Conservation (phyloP, 1,140 invertebrate genomes). For the Druon quercuslanigerum region DNA sequence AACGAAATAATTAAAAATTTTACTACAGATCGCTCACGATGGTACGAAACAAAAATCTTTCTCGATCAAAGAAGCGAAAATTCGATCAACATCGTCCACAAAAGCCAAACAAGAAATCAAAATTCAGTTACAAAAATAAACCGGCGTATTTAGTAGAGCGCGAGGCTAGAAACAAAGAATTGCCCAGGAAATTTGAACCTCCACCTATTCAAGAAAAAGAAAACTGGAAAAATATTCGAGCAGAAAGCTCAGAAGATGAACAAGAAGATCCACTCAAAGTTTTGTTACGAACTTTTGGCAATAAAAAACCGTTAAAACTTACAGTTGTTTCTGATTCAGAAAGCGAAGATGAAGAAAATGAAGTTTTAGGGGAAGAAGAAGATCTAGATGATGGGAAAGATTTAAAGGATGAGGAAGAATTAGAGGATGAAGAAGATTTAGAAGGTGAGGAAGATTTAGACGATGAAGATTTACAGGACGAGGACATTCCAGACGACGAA, state of each 20-base stretch:
- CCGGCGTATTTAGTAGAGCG: slow-evolving; percentile 66
- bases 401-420: slow-evolving; percentile 64
- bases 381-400: slow-evolving; percentile 46
- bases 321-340: slow-evolving; percentile 62
- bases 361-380: slow-evolving; percentile 39
- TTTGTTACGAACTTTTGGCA: slow-evolving; percentile 76
- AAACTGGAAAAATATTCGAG: slow-evolving; percentile 49
- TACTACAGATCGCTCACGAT: neutral
- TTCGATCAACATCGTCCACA: slow-evolving; percentile 27
- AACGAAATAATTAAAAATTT: too few relatives aligned
- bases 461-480: slow-evolving; percentile 57
- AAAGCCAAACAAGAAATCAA: slow-evolving; percentile 49
- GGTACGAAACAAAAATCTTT: neutral
- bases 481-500: slow-evolving; percentile 60
- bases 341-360: slow-evolving; percentile 46
- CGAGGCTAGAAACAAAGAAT: slow-evolving; percentile 64
- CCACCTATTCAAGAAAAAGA: slow-evolving; percentile 54
- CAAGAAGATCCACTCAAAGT: slow-evolving; percentile 76
- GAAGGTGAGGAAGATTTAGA: slow-evolving; percentile 41
- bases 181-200: slow-evolving; percentile 53
- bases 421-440: slow-evolving; percentile 47
- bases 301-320: slow-evolving; percentile 50
- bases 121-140: slow-evolving; percentile 66
- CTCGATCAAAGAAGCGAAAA: slow-evolving; percentile 2
- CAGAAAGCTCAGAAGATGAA: slow-evolving; percentile 67